Percentiles rank a stretch among this genome's conserved stretches.
These are phyloP conservation scores for Apodemia zela DNA, from an alignment of 2,888 invertebrate species.

Conservation along the genomic window DNA sequence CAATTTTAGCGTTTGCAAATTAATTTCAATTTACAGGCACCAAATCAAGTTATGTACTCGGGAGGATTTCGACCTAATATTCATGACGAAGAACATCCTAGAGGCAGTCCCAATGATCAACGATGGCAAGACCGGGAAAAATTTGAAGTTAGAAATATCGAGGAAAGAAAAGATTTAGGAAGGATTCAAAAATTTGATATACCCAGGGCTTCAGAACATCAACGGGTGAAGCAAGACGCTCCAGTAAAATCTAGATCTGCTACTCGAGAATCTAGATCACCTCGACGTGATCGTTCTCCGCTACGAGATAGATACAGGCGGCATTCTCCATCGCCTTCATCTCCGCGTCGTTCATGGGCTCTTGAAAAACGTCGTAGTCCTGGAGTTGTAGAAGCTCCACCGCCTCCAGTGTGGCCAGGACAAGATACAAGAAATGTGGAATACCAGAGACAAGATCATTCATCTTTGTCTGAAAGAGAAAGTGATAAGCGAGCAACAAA, in stretches of 20 bases:
- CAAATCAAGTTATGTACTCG: constrained; percentile 65
- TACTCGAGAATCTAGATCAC: constrained; percentile 52
- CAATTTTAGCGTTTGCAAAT: constrained; percentile 48
- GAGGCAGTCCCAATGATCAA: constrained; percentile 33
- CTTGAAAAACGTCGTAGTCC: constrained; percentile 63
- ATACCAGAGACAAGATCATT: constrained; percentile 29
- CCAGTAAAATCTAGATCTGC: constrained; percentile 35
- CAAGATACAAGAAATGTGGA: constrained; percentile 37
- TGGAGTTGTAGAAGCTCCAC: constrained; percentile 51
- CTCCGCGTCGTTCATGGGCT: constrained; percentile 68
- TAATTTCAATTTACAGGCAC: constrained; percentile 71
- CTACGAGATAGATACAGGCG: constrained; percentile 52
- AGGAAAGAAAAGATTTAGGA: constrained; percentile 45
- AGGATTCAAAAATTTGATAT: constrained; percentile 37
- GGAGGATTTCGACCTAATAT: constrained; percentile 55
- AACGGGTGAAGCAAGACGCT: constrained; percentile 30
- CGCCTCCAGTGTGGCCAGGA: constrained; percentile 63
- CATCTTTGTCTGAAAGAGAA: constrained; percentile 36
- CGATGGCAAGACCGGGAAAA: constrained; percentile 51
- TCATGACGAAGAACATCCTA: constrained; percentile 46
- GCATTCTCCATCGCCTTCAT: constrained; percentile 58
- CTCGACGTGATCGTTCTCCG: constrained; percentile 57
- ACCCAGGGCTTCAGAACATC: constrained; percentile 33
- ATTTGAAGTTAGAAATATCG: constrained; percentile 32
- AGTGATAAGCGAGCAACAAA: constrained; percentile 31